Conservation (phyloP, 2,888 invertebrate species). For the Cerceris rybyensis region DNA sequence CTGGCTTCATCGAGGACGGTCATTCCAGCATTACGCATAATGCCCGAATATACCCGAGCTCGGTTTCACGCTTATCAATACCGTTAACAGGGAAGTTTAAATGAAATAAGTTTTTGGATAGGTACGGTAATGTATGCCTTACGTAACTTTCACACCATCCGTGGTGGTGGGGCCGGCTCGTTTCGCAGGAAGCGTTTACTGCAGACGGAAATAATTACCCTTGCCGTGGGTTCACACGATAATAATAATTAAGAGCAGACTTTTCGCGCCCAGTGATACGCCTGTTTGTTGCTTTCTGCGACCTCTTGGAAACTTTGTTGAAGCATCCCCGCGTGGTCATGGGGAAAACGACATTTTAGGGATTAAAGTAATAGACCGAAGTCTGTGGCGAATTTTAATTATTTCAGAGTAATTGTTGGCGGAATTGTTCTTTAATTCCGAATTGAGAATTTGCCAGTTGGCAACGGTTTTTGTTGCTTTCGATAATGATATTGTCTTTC, state of each 20-base stretch:
- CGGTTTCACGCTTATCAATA: slow-evolving; percentile 70
- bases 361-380: no score
- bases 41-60: slow-evolving; percentile 25
- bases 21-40: not conserved
- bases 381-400: no score
- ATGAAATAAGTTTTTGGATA: slow-evolving; percentile 72
- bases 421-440: no score
- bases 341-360: no score
- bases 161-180: slow-evolving; percentile 38
- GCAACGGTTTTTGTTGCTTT: no score
- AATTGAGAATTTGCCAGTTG: no score
- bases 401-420: no score
- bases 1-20: not conserved
- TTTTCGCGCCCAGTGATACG: slow-evolving; percentile 32
- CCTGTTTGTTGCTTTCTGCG: slow-evolving; percentile 11
- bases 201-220: slow-evolving; percentile 78
- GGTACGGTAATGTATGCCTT: slow-evolving; percentile 46
- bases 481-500: no score
- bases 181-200: slow-evolving; percentile 71
- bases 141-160: slow-evolving; percentile 57
- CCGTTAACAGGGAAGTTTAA: slow-evolving; percentile 70
- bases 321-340: not conserved
- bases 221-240: slow-evolving; percentile 75
- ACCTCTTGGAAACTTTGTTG: not conserved
- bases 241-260: slow-evolving; percentile 77